Evolutionary conservation across 2,797 vertebrate genomes (phyloP), one percentile per base, ranked within the genome.

Genomic region (Hyperoplus immaculatus): DNA sequence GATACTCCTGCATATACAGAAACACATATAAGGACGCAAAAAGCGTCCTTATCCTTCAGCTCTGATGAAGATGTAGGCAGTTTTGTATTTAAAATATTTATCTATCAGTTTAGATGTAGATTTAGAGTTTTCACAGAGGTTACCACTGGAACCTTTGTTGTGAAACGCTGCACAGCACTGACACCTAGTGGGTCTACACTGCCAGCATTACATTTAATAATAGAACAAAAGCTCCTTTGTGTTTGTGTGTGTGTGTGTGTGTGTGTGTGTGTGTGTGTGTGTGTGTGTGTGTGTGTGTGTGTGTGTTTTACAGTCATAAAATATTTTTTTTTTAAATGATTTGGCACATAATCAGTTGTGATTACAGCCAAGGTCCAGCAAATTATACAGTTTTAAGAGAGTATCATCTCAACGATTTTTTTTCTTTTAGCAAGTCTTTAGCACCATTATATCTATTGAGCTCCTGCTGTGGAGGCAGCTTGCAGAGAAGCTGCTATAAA

Each of bases 201-300:
- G 65, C 8, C 41, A 73, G 2, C 69, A 39, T 64, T n/a, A 16
- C n/a, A 45, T 13, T 65, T 8, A 21, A 53, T 8, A 21, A 53
- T 11, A 78, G 82, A 90, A 93, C 90, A 93, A 90, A 69, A 58
- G 67, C 15, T 69, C 75, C 83, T 90, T 93, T 93, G 90, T 91
- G 64, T 69, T 36, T 42, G 10, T 57, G 7, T 39, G 15, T 39
- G 9, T 39, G 8, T 39, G 29, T 29, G 29, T 29, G 29, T 29
- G 29, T 29, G 29, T 29, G 29, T 29, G 29, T 29, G 29, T 29
- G 29, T 29, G 29, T 29, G 29, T 29, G 29, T 29, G 29, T 29
- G 29, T 29, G 29, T 29, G 29, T 29, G 29, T 29, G 29, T 29
- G 29, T 29, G 29, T 29, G 29, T 29, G 29, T 29, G 29, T 29